Conservation (phyloP, 2,797 vertebrate genomes). For the Protosalanx chinensis region DNA sequence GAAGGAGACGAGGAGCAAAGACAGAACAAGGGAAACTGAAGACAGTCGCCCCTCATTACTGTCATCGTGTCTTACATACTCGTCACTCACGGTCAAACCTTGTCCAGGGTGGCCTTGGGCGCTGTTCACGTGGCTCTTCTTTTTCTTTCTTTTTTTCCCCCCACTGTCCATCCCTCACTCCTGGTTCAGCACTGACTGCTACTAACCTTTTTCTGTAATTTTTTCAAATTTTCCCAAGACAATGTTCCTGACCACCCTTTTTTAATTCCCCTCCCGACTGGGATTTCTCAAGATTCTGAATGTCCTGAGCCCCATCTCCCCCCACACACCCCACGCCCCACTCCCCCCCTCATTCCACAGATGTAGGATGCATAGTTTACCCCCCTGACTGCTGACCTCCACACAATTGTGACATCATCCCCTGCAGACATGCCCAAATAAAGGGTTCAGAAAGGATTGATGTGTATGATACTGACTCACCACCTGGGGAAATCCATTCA, state of each 20-base stretch:
- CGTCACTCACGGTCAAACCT: constrained; percentile 59
- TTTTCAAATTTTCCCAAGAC: no score
- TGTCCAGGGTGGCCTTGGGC: constrained; percentile 52
- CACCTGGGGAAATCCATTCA: constrained; percentile 55
- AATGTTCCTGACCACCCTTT: no score
- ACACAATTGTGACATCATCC: constrained; percentile 34
- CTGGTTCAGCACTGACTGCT: not conserved
- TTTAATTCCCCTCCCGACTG: no score
- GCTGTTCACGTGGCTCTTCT: constrained; percentile 46
- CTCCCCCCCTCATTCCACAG: constrained; percentile 42
- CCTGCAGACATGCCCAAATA: constrained; percentile 39
- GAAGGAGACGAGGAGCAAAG: not conserved
- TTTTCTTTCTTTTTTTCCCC: constrained; percentile 33
- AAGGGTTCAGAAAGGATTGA: constrained; percentile 73
- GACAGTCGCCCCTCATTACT: constrained; percentile 59
- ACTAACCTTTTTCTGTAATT: not conserved
- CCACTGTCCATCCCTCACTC: constrained; percentile 17
- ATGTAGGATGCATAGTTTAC: constrained; percentile 54
- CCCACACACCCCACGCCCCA: constrained; percentile 25
- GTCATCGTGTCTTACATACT: constrained; percentile 55
- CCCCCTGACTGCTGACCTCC: constrained; percentile 24
- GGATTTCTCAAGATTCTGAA: no score
- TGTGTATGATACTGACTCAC: constrained; percentile 68
- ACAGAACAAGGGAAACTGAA: constrained; percentile 34
- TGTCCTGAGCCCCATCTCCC: not conserved